Evolutionary conservation across 1,140 invertebrate genomes (phyloP).

Genomic region (Venustaconcha ellipsiformis): DNA sequence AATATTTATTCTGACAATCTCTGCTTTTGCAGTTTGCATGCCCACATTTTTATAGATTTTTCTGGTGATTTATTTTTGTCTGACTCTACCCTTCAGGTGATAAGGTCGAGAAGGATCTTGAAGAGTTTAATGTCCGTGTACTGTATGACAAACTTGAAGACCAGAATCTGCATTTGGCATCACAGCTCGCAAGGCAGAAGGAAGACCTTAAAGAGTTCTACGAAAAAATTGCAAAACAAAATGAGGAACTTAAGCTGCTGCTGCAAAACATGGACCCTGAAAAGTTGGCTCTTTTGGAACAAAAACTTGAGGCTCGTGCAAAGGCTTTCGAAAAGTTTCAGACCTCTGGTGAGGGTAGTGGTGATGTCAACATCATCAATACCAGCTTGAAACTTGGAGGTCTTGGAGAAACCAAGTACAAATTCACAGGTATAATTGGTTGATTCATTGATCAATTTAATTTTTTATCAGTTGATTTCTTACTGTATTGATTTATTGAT

Average conservation of each 20-base stretch:
- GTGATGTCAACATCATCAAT: too few relatives aligned
- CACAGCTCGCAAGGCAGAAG: constrained; percentile 62
- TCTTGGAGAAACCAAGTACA: constrained; percentile 40
- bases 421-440: constrained; percentile 40
- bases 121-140: constrained; percentile 65
- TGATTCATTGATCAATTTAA: not conserved
- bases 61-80: too few relatives aligned
- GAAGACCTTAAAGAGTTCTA: constrained; percentile 64
- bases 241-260: constrained; percentile 59
- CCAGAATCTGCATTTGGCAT: constrained; percentile 65
- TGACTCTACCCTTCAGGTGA: too few relatives aligned
- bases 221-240: constrained; percentile 58
- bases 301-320: constrained; percentile 26
- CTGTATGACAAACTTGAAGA: constrained; percentile 67
- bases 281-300: constrained; percentile 56
- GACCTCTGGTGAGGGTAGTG: too few relatives aligned
- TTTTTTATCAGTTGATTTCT: too few relatives aligned
- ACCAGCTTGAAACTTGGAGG: constrained; percentile 1
- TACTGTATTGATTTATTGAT: too few relatives aligned
- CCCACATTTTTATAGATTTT: too few relatives aligned
- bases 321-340: not conserved
- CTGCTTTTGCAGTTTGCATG: too few relatives aligned
- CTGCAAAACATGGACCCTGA: constrained; percentile 57
- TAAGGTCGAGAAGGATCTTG: constrained; percentile 42
- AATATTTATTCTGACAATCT: too few relatives aligned